These are phyloP conservation scores for Galerucella pusilla DNA, from an alignment of 2,888 invertebrate genomes.

Conservation along the genomic window DNA sequence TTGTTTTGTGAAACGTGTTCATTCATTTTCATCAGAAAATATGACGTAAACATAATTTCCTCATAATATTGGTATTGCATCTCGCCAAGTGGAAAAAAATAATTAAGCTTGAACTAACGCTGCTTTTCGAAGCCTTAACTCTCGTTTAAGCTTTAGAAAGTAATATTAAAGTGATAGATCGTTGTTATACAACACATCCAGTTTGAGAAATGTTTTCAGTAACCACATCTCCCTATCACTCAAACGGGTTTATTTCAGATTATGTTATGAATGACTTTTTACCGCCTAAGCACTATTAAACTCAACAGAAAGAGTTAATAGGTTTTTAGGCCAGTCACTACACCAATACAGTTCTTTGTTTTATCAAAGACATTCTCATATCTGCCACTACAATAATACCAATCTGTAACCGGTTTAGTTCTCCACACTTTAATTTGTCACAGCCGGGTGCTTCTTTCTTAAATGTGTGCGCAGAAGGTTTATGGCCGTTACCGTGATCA, in stretches of 20 bases:
- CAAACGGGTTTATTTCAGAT: background rate
- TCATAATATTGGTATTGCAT: too few species aligned
- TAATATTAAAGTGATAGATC: slow-evolving; percentile 2
- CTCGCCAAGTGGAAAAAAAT: background rate
- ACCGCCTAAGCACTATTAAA: background rate
- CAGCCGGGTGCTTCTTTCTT: too few species aligned
- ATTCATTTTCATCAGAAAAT: too few species aligned
- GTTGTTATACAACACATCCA: background rate
- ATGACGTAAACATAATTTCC: too few species aligned
- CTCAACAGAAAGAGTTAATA: background rate
- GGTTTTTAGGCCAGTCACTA: background rate
- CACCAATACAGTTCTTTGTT: too few species aligned
- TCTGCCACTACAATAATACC: too few species aligned
- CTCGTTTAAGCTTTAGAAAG: background rate
- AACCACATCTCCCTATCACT: background rate
- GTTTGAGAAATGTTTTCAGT: background rate
- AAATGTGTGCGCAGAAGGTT: too few species aligned
- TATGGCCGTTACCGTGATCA: too few species aligned
- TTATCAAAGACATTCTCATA: too few species aligned
- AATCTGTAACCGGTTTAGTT: too few species aligned
- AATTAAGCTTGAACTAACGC: background rate
- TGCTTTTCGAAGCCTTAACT: background rate
- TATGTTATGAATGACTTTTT: background rate
- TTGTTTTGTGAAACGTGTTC: too few species aligned
- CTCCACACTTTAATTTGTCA: too few species aligned